Base-by-base conservation (phyloP, 2,797 vertebrate species). In the Cygnus olor region DNA sequence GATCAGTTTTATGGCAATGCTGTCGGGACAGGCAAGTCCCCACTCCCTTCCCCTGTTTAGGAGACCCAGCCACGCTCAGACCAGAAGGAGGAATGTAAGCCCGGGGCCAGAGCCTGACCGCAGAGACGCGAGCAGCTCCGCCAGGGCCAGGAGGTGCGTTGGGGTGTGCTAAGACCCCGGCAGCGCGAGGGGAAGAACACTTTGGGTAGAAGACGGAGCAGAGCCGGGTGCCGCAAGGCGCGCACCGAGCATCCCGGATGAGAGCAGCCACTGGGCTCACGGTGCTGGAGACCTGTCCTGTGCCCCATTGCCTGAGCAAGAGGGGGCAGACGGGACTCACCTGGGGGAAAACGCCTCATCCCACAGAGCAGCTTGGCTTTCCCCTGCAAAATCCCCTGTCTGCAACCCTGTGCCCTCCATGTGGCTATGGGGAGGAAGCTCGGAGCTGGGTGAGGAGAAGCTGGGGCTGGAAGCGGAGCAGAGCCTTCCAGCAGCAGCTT, bases 1-100 rank as follows among this genome's bases (percentile, higher is more conserved):
- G 95, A 96, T 94, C 30, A 2, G 65, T 60, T 85, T 94, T 93
- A 96, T 95, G 96, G 95, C 69, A 56, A 94, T 47, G 79, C 61
- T 73, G 38, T 73, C 66, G 85, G 94, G 88, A 71, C 6, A 24
- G 44, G 36, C 8, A 49, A 32, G 19, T 66, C 66, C 87, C 94
- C 6, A 2, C 36, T 81, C 64, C 88, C 84, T 45, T 77, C 51
- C 69, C 81, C 81, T 14, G 6, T 68, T 65, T 51, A 28, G 80
- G 53, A 82, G 49, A 32, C 65, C 56, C 36, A 10, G 54, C 44
- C 44, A 16, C 22, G 16, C 11, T 17, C 0, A 0, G 77, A 21
- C 28, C 82, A 38, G 74, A 20, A 69, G 86, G 56, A 89, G 63
- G 80, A 65, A 34, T n/a, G 45, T 45, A 7, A 94, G 73, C 54